Conservation (phyloP, 2,113 vertebrate species). For the Melanocharis versteri region DNA sequence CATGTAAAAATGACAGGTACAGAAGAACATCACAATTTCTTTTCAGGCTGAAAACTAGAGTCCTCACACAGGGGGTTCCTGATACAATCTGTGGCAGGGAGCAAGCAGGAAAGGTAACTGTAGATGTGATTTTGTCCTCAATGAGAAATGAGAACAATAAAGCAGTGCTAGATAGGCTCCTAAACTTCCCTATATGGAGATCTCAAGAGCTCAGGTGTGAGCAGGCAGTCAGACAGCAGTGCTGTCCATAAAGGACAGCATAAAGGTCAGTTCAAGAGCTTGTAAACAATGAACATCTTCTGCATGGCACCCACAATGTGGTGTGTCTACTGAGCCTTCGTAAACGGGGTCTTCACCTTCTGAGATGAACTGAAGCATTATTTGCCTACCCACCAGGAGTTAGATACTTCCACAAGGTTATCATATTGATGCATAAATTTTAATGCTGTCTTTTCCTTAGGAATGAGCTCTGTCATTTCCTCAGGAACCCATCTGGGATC, state of each 20-base stretch:
- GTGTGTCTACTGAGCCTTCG: background rate
- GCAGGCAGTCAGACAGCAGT: background rate
- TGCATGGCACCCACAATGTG: background rate
- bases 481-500: background rate
- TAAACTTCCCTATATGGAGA: background rate
- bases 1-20: background rate
- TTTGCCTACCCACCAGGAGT: background rate
- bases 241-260: too few species aligned
- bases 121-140: background rate
- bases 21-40: background rate
- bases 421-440: background rate
- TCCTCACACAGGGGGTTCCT: background rate
- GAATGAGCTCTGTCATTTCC: background rate
- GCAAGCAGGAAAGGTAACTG: background rate
- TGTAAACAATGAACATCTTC: background rate
- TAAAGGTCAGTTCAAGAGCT: background rate
- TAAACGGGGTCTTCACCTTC: background rate
- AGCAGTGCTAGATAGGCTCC: background rate
- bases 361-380: background rate
- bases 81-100: background rate
- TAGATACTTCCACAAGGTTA: background rate
- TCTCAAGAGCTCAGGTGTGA: background rate
- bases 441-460: background rate
- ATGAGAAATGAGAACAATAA: background rate
- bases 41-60: background rate